Percentiles rank a stretch among this genome's conserved stretches.
Conservation (phyloP, 1,140 invertebrate genomes). For the Zaprionus lachaisei region DNA sequence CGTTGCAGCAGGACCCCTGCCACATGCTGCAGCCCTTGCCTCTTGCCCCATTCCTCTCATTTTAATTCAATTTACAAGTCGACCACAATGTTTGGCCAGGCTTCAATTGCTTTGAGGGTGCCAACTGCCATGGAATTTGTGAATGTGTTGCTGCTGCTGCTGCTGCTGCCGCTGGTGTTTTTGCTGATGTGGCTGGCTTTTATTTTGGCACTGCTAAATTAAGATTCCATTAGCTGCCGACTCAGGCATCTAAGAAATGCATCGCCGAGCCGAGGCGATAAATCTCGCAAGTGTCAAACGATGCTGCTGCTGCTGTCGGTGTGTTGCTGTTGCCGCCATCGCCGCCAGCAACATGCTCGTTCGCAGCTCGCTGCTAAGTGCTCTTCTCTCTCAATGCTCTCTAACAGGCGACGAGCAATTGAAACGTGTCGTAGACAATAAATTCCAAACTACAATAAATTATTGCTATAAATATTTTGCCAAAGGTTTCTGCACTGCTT, state of each 20-base stretch:
- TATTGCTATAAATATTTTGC: slow-evolving; percentile 82
- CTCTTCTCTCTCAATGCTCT: slow-evolving; percentile 46
- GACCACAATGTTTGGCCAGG: slow-evolving; percentile 41
- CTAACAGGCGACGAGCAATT: slow-evolving; percentile 76
- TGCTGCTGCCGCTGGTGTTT: slow-evolving; percentile 36
- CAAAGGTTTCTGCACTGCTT: slow-evolving; percentile 54
- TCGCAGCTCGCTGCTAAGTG: slow-evolving; percentile 56
- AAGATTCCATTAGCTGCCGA: slow-evolving; percentile 83
- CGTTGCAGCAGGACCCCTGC: neutral
- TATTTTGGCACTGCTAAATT: slow-evolving; percentile 83
- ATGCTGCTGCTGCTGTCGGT: slow-evolving; percentile 25
- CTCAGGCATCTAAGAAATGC: slow-evolving; percentile 81
- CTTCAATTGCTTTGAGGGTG: slow-evolving; percentile 67
- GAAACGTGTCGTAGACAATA: slow-evolving; percentile 83
- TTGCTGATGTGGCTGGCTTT: slow-evolving; percentile 52
- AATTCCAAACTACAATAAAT: slow-evolving; percentile 83
- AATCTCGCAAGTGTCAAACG: slow-evolving; percentile 83
- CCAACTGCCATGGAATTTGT: slow-evolving; percentile 76
- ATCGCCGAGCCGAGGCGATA: slow-evolving; percentile 70
- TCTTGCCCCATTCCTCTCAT: slow-evolving; percentile 49
- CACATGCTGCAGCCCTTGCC: slow-evolving; percentile 7
- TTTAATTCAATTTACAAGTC: slow-evolving; percentile 84
- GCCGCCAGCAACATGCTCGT: slow-evolving; percentile 58
- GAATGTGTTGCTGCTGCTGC: slow-evolving; percentile 42
- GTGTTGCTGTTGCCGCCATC: slow-evolving; percentile 24